Evolutionary conservation across 2,113 vertebrate species (phyloP), one percentile per base, ranked within the genome.

Genomic region (Pangasianodon hypophthalmus): DNA sequence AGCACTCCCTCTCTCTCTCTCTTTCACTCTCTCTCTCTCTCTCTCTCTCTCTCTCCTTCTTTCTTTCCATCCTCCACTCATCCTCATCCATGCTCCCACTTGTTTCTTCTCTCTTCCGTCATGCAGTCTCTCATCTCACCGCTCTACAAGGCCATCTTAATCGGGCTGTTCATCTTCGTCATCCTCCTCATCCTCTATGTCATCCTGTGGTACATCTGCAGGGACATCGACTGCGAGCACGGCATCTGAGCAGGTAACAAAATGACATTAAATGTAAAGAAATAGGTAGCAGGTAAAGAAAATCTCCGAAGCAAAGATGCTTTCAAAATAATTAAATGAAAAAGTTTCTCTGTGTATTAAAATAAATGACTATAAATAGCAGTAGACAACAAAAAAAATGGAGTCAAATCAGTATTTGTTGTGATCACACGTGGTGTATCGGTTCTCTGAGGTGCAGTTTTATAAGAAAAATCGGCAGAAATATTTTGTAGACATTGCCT

Each of bases 201-300:
- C 95, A 99, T 99, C 92, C 96, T 99, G 41, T 99, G 98, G 98
- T 99, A 99, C 96, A 99, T 99, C 94, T 99, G 98, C 96, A 97
- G 98, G 90, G 98, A 99, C 95, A 98, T 98, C 94, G 98, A 99
- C 95, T 99, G 98, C 93, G 98, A 98, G 92, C 98, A 98, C 96
- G 98, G 98, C 85, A 97, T 99, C 93, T 99, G 96, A 98, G 24
- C 83, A 85, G 83, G 83, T 85, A 85, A 85, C 13, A 6, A 10
- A 54, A 37, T 41, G 16, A 58, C 11, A 37, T 0, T 56, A 37
- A 79, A 81, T n/a, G n/a, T n/a, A n/a, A n/a, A n/a, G n/a, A n/a
- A n/a, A n/a, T n/a, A n/a, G n/a, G n/a, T n/a, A n/a, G 48, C n/a
- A 73, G 32, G 32, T 18, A 7, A 44, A 21, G 71, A 44, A 41